A percentile compares a stretch with the other conserved stretches of the same genome.
Conservation (phyloP, 2,888 invertebrate species). For the Sipha maydis region DNA sequence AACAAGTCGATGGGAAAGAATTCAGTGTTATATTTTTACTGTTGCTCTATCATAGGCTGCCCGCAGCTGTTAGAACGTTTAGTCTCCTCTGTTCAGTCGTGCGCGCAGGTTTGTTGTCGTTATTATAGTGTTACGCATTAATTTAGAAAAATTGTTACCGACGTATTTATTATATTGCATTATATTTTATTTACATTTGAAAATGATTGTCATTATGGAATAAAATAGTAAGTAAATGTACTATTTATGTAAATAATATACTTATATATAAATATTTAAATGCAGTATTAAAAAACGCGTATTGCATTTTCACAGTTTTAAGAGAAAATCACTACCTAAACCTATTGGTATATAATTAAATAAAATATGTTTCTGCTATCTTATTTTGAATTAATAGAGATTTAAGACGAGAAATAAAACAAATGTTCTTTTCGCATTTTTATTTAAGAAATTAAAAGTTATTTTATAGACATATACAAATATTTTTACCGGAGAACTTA, state of each 20-base stretch:
- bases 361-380: no score
- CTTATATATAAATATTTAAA: background rate
- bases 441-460: no score
- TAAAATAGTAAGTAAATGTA: background rate
- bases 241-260: background rate
- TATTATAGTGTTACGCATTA: background rate
- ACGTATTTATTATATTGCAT: background rate
- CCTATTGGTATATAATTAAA: no score
- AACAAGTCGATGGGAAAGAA: slow-evolving; percentile 15
- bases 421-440: no score
- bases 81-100: slow-evolving; percentile 15
- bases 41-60: background rate
- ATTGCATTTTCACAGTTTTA: background rate
- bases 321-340: background rate
- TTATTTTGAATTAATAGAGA: no score
- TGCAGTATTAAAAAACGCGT: background rate
- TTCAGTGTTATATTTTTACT: slow-evolving; percentile 12
- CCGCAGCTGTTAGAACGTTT: slow-evolving; percentile 11
- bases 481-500: no score
- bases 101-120: background rate
- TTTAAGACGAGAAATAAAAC: no score
- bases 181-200: background rate
- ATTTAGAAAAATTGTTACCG: background rate
- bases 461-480: no score
- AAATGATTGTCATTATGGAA: slow-evolving; percentile 7